phyloP scores from a whole-genome alignment of 2,888 invertebrate genomes.

The Diaperis boleti region DNA sequence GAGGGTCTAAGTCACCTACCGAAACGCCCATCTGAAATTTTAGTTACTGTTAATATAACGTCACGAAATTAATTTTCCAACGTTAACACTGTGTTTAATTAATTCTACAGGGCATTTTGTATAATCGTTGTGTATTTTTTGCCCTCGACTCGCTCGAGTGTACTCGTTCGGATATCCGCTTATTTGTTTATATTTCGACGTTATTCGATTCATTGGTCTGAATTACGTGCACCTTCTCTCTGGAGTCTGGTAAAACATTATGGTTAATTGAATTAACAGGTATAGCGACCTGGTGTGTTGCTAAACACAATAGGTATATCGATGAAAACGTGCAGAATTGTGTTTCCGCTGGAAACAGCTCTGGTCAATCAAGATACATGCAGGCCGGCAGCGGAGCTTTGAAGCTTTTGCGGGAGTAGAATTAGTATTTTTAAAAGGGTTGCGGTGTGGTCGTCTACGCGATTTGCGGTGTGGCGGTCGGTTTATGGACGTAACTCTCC shows the following conservation, averaged over 20 bases:
- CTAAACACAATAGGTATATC: constrained; percentile 13
- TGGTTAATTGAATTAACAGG: constrained; percentile 28
- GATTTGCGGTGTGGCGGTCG: constrained; percentile 49
- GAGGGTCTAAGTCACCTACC: too few species aligned
- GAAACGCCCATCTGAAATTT: too few species aligned
- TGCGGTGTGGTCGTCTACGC: constrained; percentile 45
- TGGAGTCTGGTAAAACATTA: constrained; percentile 19
- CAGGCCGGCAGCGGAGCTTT: constrained; percentile 21
- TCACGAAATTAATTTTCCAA: too few species aligned
- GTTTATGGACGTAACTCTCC: constrained; percentile 37
- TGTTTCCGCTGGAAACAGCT: not conserved
- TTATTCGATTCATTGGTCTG: constrained; percentile 22
- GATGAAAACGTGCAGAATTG: constrained; percentile 19
- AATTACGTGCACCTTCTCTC: constrained; percentile 20
- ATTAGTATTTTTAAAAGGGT: constrained; percentile 47
- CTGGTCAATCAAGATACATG: constrained; percentile 9
- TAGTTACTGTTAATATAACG: too few species aligned
- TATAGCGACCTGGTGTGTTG: constrained; percentile 6
- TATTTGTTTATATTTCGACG: constrained; percentile 16
- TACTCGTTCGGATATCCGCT: not conserved
- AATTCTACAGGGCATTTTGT: too few species aligned
- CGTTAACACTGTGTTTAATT: too few species aligned
- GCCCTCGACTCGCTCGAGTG: not conserved
- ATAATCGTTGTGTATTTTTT: too few species aligned
- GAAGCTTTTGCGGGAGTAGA: constrained; percentile 22